Evolutionary conservation across 2,113 vertebrate genomes (phyloP).

Genomic region (Prunella himalayana): DNA sequence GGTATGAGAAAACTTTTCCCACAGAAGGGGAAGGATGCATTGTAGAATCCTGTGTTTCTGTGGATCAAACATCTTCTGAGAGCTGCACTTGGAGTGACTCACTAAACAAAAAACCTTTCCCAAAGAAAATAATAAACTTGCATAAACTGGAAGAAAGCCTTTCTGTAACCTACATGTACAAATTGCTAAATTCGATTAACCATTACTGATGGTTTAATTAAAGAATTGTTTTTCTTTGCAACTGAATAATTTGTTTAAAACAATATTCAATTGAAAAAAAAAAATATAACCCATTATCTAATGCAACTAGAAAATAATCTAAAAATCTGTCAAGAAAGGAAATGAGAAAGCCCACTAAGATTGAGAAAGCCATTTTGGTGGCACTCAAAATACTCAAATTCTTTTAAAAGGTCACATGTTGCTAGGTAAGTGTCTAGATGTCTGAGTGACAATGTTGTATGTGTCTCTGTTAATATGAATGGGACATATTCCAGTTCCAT

Average conservation of each 20-base stretch:
- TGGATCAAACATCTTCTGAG: neutral
- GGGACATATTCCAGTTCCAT: neutral
- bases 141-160: neutral
- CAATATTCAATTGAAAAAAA: neutral
- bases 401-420: neutral
- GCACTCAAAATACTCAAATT: neutral
- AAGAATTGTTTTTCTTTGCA: constrained; percentile 22
- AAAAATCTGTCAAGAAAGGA: neutral
- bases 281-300: neutral
- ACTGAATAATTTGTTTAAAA: neutral
- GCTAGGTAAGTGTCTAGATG: neutral
- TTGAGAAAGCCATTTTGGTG: neutral
- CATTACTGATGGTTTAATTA: neutral
- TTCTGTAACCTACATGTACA: neutral
- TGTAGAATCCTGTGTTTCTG: neutral
- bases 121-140: neutral
- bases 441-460: neutral
- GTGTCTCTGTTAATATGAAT: neutral
- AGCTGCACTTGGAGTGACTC: neutral
- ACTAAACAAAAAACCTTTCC: neutral
- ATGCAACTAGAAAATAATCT: neutral
- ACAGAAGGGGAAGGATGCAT: neutral
- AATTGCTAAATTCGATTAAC: neutral
- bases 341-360: neutral
- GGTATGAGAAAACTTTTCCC: neutral